Conservation (phyloP, 1,140 invertebrate genomes). For the Rhyzopertha dominica region DNA sequence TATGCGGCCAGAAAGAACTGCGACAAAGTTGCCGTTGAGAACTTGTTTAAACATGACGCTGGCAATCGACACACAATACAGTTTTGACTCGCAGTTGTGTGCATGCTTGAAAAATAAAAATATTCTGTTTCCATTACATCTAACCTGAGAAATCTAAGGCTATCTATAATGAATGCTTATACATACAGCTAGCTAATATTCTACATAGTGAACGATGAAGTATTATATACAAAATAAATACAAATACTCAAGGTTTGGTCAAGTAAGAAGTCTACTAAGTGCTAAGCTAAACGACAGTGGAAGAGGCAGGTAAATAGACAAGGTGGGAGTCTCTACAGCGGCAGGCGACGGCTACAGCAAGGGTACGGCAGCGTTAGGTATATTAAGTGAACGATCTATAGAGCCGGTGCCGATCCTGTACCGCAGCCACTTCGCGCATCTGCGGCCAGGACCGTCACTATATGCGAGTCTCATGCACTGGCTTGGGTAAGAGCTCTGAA, state of each 20-base stretch:
- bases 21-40: too few species aligned
- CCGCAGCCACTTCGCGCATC: constrained; percentile 12
- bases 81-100: constrained; percentile 41
- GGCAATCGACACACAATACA: constrained; percentile 43
- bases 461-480: constrained; percentile 68
- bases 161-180: constrained; percentile 45
- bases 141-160: constrained; percentile 42
- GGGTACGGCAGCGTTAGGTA: constrained; percentile 7
- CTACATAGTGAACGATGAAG: constrained; percentile 44
- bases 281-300: constrained; percentile 38
- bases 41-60: constrained; percentile 26
- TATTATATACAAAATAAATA: constrained; percentile 45
- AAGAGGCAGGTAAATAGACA: constrained; percentile 15
- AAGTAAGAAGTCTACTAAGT: constrained; percentile 38
- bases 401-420: constrained; percentile 9
- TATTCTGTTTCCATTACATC: constrained; percentile 42
- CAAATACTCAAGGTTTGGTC: constrained; percentile 38
- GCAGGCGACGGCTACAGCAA: constrained; percentile 16
- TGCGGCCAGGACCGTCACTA: constrained; percentile 47
- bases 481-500: constrained; percentile 59
- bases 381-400: constrained; percentile 8
- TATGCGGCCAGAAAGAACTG: too few species aligned
- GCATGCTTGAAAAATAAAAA: constrained; percentile 41
- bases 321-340: constrained; percentile 12
- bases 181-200: constrained; percentile 42